Evolutionary conservation across 1,140 invertebrate species (phyloP).

Genomic region (Lordiphosa mommai): DNA sequence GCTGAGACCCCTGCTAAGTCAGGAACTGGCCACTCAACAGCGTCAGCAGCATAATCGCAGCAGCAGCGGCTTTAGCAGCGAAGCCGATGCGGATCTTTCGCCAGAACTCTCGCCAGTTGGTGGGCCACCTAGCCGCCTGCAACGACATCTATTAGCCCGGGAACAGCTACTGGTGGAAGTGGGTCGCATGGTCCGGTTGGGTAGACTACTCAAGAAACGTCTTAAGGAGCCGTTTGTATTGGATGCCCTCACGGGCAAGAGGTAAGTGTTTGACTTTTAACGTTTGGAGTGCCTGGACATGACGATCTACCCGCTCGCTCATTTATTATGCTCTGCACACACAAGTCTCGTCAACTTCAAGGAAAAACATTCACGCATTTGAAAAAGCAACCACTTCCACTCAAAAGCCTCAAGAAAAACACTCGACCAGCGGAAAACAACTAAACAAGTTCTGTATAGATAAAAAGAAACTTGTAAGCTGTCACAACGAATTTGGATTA

Average conservation of each 20-base stretch:
- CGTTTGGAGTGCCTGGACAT: slow-evolving; percentile 29
- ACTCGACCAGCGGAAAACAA: neutral
- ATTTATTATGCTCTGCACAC: slow-evolving; percentile 26
- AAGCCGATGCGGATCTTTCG: slow-evolving; percentile 48
- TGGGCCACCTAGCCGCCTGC: slow-evolving; percentile 58
- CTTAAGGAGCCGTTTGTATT: slow-evolving; percentile 83
- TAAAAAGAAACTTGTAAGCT: neutral
- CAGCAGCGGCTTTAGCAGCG: slow-evolving; percentile 74
- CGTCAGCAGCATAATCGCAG: slow-evolving; percentile 62
- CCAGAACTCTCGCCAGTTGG: slow-evolving; percentile 40
- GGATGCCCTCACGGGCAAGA: slow-evolving; percentile 68
- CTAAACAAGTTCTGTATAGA: no score
- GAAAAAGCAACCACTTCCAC: slow-evolving; percentile 28
- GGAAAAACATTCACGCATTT: slow-evolving; percentile 22
- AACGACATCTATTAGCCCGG: slow-evolving; percentile 82
- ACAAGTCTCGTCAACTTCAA: neutral
- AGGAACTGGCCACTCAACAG: slow-evolving; percentile 64
- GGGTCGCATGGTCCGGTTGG: slow-evolving; percentile 86
- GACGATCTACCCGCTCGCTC: neutral
- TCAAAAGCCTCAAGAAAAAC: slow-evolving; percentile 14
- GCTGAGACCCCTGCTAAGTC: slow-evolving; percentile 81
- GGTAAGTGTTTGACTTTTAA: slow-evolving; percentile 44
- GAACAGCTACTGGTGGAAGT: slow-evolving; percentile 87
- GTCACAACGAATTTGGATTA: neutral
- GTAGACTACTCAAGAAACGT: slow-evolving; percentile 85